Base-by-base conservation (phyloP, 1,140 invertebrate genomes). In the Diorhabda elongata region DNA sequence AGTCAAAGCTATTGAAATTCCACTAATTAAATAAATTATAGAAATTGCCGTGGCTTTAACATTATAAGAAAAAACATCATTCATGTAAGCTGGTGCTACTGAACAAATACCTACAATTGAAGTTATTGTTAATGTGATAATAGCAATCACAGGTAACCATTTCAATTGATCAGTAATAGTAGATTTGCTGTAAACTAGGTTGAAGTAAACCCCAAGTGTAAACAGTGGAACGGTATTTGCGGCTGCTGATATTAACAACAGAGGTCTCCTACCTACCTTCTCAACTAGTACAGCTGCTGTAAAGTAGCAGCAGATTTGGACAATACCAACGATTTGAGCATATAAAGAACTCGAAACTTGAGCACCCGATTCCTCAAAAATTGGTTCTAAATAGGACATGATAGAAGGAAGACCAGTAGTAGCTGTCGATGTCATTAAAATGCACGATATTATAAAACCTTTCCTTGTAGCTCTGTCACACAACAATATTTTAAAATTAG, bases 371-470 rank as follows among this genome's bases (percentile, higher is more conserved):
- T 80, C 83, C 58, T 84, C 70, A 74, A 96, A 95, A 65, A 97
- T 95, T 0, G 81, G 76, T 0, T 85, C 85, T 0, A 90, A 85
- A 74, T 94, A 95, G 78, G 94, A 94, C 68, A 94, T 90, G 41
- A 96, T 90, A 2, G 90, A 91, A 74, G 95, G 95, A 42, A 96
- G 91, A 58, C 94, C 92, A 66, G 88, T 90, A 42, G 95, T 81
- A 78, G 96, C 93, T 77, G 96, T 93, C 78, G 95, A 91, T 63
- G 92, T 82, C 91, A 96, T 94, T 1, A 96, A 82, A 8, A 88
- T 87, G 70, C 92, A 86, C 57, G 87, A 88, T 45, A 96, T 91
- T 4, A 89, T 68, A 7, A 95, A 78, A 5, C 89, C 91, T 79
- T 89, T 92, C 9, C 85, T 81, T 73, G 88, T 86, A 3, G 83